A percentile compares a stretch with the other conserved stretches of the same genome.
phyloP scores from a whole-genome alignment of 2,888 invertebrate genomes.

The Spilarctia lutea region DNA sequence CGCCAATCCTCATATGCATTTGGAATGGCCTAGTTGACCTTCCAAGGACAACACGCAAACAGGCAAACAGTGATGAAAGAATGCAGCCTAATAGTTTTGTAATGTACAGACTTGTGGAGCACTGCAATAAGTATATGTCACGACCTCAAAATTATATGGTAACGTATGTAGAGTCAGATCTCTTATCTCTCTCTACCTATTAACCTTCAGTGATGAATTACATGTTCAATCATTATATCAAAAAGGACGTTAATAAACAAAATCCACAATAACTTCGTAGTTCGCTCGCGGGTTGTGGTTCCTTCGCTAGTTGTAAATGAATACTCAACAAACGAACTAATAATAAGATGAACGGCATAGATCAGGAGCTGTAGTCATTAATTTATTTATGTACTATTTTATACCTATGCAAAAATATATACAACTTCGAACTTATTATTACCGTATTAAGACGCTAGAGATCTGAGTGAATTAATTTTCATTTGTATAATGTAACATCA shows the following conservation, averaged over 20 bases:
- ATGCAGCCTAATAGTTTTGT: too few relatives aligned
- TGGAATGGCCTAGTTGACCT: too few relatives aligned
- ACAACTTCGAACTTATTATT: too few relatives aligned
- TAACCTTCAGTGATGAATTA: not conserved
- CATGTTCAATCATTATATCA: constrained; percentile 1
- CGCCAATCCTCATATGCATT: too few relatives aligned
- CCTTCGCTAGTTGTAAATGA: constrained; percentile 59
- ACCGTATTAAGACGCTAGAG: not conserved
- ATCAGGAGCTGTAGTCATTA: constrained; percentile 38
- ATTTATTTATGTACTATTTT: not conserved
- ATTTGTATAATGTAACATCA: too few relatives aligned
- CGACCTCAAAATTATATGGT: not conserved
- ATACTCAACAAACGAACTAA: constrained; percentile 67
- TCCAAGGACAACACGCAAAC: too few relatives aligned
- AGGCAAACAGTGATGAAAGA: too few relatives aligned
- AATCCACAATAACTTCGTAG: constrained; percentile 42
- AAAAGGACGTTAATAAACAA: constrained; percentile 35
- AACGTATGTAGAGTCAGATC: not conserved
- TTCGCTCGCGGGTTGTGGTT: constrained; percentile 40
- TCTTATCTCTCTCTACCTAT: not conserved
- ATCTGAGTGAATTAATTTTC: too few relatives aligned
- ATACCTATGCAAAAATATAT: not conserved
- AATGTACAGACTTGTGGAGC: too few relatives aligned
- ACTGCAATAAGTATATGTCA: not conserved
- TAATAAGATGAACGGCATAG: constrained; percentile 63